phyloP scores from a whole-genome alignment of 1,140 invertebrate species.

The Achroia grisella region DNA sequence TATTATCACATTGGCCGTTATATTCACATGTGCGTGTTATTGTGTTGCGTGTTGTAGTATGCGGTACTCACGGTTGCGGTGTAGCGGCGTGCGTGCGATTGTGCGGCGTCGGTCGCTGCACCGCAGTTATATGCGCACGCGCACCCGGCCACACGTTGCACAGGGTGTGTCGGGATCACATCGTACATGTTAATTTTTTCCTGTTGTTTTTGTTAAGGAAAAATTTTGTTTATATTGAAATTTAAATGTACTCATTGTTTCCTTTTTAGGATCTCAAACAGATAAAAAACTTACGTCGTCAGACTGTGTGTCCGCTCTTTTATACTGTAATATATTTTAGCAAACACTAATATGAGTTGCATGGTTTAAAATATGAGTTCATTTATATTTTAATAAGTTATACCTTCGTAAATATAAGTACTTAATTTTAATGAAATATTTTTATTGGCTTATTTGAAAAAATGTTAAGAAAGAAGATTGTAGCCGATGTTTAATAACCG shows the following conservation, averaged over 20 bases:
- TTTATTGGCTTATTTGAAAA: no score
- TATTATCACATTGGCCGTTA: no score
- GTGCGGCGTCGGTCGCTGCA: constrained; percentile 23
- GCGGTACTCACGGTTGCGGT: constrained; percentile 44
- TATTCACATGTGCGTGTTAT: constrained; percentile 1
- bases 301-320: no score
- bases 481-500: no score
- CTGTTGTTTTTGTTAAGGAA: background rate
- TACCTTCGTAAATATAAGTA: no score
- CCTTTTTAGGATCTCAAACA: no score
- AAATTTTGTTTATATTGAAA: background rate
- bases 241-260: no score
- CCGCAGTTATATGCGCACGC: constrained; percentile 49
- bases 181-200: constrained; percentile 2
- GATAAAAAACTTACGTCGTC: no score
- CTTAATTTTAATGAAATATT: background rate
- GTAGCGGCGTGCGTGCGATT: constrained; percentile 41
- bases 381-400: no score
- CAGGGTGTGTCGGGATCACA: constrained; percentile 30
- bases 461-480: no score
- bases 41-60: background rate
- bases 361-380: no score
- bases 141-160: constrained; percentile 20
- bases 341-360: no score
- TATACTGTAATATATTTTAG: background rate